Base-by-base conservation (phyloP, 2,888 invertebrate species). In the Andrena dorsata region DNA sequence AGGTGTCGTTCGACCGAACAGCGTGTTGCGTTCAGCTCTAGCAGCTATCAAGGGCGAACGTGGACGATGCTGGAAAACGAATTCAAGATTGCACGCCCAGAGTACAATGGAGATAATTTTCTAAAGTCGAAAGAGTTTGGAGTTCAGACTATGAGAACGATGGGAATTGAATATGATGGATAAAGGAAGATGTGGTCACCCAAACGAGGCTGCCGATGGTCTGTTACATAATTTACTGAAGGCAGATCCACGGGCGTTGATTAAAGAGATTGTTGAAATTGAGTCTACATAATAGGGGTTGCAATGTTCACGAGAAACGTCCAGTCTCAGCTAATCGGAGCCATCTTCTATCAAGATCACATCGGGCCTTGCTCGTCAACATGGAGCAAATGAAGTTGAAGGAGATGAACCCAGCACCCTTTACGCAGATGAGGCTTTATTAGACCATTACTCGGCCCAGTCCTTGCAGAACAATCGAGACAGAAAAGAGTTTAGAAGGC, bases 1-100 rank as follows among this genome's bases (percentile, higher is more conserved):
- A 77, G 56, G 77, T 77, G 66, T 76, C 77, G 60, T 28, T 32
- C 56, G 32, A 63, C 63, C 56, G 78, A 76, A 80, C 70, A 80
- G 30, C 35, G 16, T 10, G 56, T 2, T 13, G 13, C 68, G 80
- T 80, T 80, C 80, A 73, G 80, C 80, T 80, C 78, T 69, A 49
- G n/a, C 68, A 61, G 53, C 2, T 80, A 80, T 80, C 49, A 80
- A 78, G 80, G 63, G 58, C 78, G 35, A 30, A 8, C 10, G 6
- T 68, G 66, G 49, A 61, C 63, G 41, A 13, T 65, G 41, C 2
- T 70, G 20, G 32, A 69, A 69, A 64, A 58, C 28, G 13, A 41
- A 41, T 63, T 63, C n/a, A 2, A 30, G 10, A 13, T 41, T 30
- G 23, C 16, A 26, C 8, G 10, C 8, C 30, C 13, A 13, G 8